Percentiles rank a stretch among this genome's conserved stretches.
These are phyloP conservation scores for Solea solea DNA, from an alignment of 2,113 vertebrate genomes.

Conservation along the genomic window DNA sequence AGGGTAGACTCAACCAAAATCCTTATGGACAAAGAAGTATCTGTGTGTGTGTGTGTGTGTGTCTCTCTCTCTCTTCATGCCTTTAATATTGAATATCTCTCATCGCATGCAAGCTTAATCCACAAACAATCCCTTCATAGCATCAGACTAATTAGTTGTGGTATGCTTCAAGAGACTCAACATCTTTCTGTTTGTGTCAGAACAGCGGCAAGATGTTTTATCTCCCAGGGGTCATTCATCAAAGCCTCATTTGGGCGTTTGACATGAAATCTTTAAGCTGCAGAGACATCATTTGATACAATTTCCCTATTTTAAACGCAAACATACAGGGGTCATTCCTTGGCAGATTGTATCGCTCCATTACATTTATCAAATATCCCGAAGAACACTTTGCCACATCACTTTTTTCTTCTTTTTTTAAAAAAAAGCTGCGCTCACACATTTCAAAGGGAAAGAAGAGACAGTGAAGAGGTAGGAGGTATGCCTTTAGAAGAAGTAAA, in stretches of 20 bases:
- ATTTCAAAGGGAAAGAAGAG: conserved; percentile 8
- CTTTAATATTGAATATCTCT: conserved; percentile 29
- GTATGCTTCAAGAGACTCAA: conserved; percentile 28
- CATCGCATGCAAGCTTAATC: conserved; percentile 32
- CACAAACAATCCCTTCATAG: conserved; percentile 20
- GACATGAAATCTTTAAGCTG: conserved; percentile 36
- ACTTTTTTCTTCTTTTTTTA: conserved; percentile 20
- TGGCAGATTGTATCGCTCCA: conserved; percentile 21
- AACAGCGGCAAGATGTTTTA: conserved; percentile 25
- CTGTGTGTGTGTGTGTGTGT: conserved; percentile 26
- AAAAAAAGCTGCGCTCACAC: background rate
- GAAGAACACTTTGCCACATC: conserved; percentile 4
- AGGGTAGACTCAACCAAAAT: conserved; percentile 32
- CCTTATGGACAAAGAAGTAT: conserved; percentile 39
- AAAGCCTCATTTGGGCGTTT: conserved; percentile 25
- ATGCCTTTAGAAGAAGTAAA: conserved; percentile 19
- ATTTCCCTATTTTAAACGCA: conserved; percentile 9
- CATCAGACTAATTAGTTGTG: conserved; percentile 24
- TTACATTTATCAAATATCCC: conserved; percentile 33
- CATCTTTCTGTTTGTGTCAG: conserved; percentile 29
- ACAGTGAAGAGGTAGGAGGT: conserved; percentile 14
- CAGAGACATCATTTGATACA: conserved; percentile 28
- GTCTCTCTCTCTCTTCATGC: conserved; percentile 8
- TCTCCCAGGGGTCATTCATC: conserved; percentile 29
- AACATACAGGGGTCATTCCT: conserved; percentile 9